Conservation (phyloP, 2,797 vertebrate genomes). For the Ceryle rudis region DNA sequence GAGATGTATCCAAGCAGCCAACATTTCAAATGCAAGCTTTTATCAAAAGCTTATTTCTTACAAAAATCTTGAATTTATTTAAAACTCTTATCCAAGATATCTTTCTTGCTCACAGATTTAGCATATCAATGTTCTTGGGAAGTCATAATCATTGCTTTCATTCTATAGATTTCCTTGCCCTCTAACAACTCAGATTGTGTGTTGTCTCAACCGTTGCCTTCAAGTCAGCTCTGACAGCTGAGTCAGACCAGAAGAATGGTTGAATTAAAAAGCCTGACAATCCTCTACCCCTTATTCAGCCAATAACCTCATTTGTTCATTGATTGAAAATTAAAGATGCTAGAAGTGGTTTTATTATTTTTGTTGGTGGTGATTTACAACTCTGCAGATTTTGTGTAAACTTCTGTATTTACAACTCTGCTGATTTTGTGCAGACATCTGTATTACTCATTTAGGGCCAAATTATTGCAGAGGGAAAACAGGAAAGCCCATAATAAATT, state of each 20-base stretch:
- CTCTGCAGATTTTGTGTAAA: background rate
- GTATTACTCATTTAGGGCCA: constrained; percentile 27
- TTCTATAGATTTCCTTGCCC: constrained; percentile 70
- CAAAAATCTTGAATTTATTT: constrained; percentile 37
- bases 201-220: constrained; percentile 56
- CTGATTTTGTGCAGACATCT: background rate
- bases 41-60: constrained; percentile 26
- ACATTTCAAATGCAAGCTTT: constrained; percentile 51
- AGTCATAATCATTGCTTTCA: constrained; percentile 67
- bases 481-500: background rate
- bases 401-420: background rate
- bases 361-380: background rate
- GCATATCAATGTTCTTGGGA: constrained; percentile 58
- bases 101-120: constrained; percentile 19
- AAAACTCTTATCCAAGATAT: background rate
- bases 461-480: background rate
- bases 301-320: constrained; percentile 56
- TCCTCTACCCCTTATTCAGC: constrained; percentile 43
- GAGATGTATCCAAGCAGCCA: constrained; percentile 62
- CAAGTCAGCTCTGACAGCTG: constrained; percentile 62
- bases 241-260: constrained; percentile 64
- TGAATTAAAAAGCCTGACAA: constrained; percentile 52
- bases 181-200: constrained; percentile 54
- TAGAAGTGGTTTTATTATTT: constrained; percentile 36
- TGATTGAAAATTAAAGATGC: constrained; percentile 53